These are phyloP conservation scores for Heliconius hermathena DNA, from an alignment of 1,140 invertebrate genomes.

Conservation along the genomic window DNA sequence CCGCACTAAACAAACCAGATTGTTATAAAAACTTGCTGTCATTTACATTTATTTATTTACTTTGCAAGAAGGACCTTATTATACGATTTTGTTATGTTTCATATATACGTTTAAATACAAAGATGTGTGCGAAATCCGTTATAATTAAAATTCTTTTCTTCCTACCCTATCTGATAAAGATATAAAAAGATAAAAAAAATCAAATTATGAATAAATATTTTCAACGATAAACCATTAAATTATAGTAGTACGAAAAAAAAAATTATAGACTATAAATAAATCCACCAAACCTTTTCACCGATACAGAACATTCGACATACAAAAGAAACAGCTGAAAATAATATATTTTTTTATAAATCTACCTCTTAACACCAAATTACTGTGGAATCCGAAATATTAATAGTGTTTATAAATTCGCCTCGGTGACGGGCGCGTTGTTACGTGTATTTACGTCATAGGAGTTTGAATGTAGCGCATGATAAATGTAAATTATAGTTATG, in stretches of 20 bases:
- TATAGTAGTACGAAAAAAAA: too few species aligned
- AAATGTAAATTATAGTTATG: constrained; percentile 11
- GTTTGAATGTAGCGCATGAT: neutral
- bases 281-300: neutral
- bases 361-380: neutral
- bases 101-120: neutral
- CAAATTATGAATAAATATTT: too few species aligned
- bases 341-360: neutral
- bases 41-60: constrained; percentile 35
- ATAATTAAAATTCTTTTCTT: too few species aligned
- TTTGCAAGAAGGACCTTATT: neutral
- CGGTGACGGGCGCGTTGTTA: constrained; percentile 13
- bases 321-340: constrained; percentile 3
- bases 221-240: too few species aligned
- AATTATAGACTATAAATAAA: too few species aligned
- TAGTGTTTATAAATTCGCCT: constrained; percentile 19
- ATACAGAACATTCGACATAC: too few species aligned
- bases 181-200: too few species aligned
- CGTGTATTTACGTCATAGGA: constrained; percentile 12
- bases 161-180: too few species aligned
- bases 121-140: too few species aligned
- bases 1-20: constrained; percentile 30
- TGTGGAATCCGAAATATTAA: constrained; percentile 2
- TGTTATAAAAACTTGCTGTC: constrained; percentile 23
- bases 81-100: neutral